These are phyloP conservation scores for Eriocheir sinensis DNA, from an alignment of 1,140 invertebrate species.

Conservation along the genomic window DNA sequence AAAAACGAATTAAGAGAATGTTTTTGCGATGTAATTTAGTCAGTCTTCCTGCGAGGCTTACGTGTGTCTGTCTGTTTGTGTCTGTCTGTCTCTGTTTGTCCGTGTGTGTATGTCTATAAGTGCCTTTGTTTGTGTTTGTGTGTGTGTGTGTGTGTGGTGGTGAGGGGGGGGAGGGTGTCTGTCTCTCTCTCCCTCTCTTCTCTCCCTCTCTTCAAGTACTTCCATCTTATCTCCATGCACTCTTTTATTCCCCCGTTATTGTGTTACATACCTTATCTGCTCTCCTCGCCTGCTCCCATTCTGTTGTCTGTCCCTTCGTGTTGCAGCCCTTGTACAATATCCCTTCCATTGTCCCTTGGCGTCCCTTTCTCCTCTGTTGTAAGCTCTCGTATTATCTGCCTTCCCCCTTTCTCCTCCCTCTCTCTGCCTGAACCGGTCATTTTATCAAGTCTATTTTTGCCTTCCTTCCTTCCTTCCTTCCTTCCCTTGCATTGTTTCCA, in stretches of 20 bases:
- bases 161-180: too few species aligned
- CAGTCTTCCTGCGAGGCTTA: too few species aligned
- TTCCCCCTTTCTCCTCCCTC: neutral
- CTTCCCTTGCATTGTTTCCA: neutral
- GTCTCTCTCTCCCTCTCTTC: too few species aligned
- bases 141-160: too few species aligned
- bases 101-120: too few species aligned
- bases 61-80: too few species aligned
- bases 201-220: neutral
- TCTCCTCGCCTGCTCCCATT: neutral
- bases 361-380: neutral
- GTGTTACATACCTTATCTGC: neutral
- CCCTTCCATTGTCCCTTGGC: neutral
- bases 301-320: too few species aligned
- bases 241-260: neutral
- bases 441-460: constrained; percentile 8
- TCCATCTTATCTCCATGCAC: neutral
- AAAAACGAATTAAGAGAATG: too few species aligned
- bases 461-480: neutral
- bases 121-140: too few species aligned
- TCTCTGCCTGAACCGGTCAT: neutral
- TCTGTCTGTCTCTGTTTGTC: too few species aligned
- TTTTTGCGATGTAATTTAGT: too few species aligned
- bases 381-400: neutral
- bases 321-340: neutral